A percentile compares a stretch with the other conserved stretches of the same genome.
Evolutionary conservation across 1,140 invertebrate genomes (phyloP).

Genomic region (Drosophila micromelanica): DNA sequence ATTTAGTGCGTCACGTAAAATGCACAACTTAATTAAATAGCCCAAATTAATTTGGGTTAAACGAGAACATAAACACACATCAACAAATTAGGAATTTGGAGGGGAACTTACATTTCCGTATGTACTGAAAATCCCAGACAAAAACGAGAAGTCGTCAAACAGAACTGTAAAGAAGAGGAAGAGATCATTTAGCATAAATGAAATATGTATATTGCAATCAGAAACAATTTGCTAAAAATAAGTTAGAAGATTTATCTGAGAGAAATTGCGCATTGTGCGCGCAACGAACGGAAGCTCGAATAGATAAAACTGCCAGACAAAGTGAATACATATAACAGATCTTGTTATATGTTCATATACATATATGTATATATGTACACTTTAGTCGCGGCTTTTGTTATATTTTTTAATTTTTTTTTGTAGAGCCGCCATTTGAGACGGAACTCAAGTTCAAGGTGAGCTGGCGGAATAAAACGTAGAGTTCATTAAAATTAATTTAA

Average conservation of each 20-base stretch:
- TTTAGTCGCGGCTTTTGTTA: constrained; percentile 25
- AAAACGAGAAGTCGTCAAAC: constrained; percentile 33
- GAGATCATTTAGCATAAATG: constrained; percentile 58
- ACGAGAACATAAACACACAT: constrained; percentile 16
- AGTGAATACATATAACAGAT: not conserved
- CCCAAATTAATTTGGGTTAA: constrained; percentile 55
- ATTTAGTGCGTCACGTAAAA: constrained; percentile 17
- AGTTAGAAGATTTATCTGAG: constrained; percentile 54
- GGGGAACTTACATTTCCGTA: constrained; percentile 66
- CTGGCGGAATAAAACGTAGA: constrained; percentile 1
- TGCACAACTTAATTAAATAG: constrained; percentile 26
- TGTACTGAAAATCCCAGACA: constrained; percentile 16
- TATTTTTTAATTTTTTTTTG: constrained; percentile 14
- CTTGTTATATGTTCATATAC: constrained; percentile 3
- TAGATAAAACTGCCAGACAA: constrained; percentile 24
- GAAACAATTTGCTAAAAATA: constrained; percentile 45
- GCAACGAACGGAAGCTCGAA: constrained; percentile 50
- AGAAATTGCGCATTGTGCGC: constrained; percentile 68
- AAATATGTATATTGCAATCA: constrained; percentile 20
- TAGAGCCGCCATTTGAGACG: constrained; percentile 19
- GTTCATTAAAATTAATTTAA: constrained; percentile 32
- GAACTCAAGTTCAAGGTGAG: constrained; percentile 75
- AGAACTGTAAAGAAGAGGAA: constrained; percentile 39
- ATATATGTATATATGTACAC: constrained; percentile 5
- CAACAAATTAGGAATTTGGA: constrained; percentile 3